These are phyloP conservation scores for Bos javanicus DNA, from an alignment of 2,113 vertebrate genomes.

Conservation along the genomic window DNA sequence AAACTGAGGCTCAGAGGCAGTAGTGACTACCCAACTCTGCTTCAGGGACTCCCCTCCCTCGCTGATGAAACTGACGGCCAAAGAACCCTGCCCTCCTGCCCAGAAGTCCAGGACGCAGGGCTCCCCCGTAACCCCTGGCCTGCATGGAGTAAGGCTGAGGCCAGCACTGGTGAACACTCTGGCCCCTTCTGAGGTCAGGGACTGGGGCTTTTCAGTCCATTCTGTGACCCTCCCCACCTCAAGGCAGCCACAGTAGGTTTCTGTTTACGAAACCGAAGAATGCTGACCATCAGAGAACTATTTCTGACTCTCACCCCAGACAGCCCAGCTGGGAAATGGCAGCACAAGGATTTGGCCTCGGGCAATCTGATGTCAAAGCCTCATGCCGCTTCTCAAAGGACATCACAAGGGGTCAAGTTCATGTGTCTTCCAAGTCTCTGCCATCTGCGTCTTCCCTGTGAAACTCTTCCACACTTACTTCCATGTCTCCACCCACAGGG, in stretches of 20 bases:
- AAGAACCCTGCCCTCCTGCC: background rate
- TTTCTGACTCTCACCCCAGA: background rate
- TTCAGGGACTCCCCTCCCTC: background rate
- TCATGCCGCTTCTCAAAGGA: background rate
- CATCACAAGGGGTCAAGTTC: background rate
- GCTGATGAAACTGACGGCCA: background rate
- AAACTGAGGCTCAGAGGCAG: background rate
- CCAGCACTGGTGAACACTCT: accelerated
- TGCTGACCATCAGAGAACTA: background rate
- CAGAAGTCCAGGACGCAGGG: background rate
- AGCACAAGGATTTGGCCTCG: background rate
- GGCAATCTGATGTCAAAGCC: background rate
- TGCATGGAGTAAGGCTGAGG: background rate
- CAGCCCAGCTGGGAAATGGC: background rate
- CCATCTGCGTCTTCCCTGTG: background rate
- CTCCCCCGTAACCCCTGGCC: too few species aligned
- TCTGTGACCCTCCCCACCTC: background rate
- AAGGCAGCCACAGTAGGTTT: background rate
- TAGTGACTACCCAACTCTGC: background rate
- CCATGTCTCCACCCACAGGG: background rate
- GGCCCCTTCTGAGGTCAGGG: background rate
- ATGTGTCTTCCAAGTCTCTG: background rate
- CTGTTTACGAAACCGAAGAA: background rate
- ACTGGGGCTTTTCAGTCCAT: background rate
- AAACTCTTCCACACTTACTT: background rate